These are phyloP conservation scores for Callosobruchus maculatus DNA, from an alignment of 2,888 invertebrate genomes.

Conservation along the genomic window DNA sequence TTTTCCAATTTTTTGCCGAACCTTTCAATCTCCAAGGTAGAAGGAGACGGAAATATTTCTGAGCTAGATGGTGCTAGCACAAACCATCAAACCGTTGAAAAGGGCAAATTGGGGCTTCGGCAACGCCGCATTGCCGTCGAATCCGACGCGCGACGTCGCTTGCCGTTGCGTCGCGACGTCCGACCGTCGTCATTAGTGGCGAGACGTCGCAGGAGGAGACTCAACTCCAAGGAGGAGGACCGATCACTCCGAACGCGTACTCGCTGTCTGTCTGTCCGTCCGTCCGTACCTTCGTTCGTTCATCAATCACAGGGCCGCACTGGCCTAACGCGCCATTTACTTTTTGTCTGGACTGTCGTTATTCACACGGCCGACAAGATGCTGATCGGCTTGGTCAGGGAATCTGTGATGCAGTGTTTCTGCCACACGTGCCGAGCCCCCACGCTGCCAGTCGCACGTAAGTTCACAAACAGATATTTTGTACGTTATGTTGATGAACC, in stretches of 20 bases:
- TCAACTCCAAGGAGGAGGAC: neutral
- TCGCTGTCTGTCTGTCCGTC: neutral
- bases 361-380: slow-evolving; percentile 49
- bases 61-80: too few species aligned
- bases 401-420: slow-evolving; percentile 91
- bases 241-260: neutral
- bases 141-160: neutral
- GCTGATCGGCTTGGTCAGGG: slow-evolving; percentile 87
- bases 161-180: neutral
- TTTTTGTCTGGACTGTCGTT: neutral
- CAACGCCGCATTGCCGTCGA: neutral
- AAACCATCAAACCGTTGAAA: too few species aligned
- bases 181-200: neutral
- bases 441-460: slow-evolving; percentile 69
- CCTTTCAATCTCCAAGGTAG: too few species aligned
- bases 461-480: too few species aligned
- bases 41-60: too few species aligned
- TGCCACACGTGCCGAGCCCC: slow-evolving; percentile 90
- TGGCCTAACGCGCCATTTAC: neutral
- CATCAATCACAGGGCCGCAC: too few species aligned
- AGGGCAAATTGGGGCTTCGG: too few species aligned
- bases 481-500: too few species aligned
- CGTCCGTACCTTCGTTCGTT: neutral
- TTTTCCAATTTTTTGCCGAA: too few species aligned
- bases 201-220: neutral